A percentile compares a stretch with the other conserved stretches of the same genome.
Conservation (phyloP, 2,888 invertebrate genomes). For the Formica aserva region DNA sequence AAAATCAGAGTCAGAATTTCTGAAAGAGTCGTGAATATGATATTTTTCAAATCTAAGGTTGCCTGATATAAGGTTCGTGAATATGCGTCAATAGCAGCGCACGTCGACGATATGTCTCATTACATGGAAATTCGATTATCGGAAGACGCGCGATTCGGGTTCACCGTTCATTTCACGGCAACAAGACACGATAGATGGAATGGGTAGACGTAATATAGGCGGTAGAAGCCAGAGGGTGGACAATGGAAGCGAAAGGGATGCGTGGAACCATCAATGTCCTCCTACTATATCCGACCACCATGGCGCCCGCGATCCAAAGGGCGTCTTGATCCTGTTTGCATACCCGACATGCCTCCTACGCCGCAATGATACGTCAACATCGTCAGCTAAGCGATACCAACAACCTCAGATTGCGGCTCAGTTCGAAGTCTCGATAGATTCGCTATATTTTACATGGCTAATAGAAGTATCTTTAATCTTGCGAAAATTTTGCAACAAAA, state of each 20-base stretch:
- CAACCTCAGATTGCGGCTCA: conserved; percentile 22
- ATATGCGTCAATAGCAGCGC: neutral
- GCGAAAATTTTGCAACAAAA: conserved; percentile 2
- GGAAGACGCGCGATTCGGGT: conserved; percentile 19
- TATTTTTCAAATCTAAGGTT: neutral
- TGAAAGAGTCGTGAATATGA: neutral
- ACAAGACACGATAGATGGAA: conserved; percentile 34
- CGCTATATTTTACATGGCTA: neutral
- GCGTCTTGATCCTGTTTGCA: conserved; percentile 68
- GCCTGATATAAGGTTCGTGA: neutral
- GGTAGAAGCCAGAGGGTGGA: neutral
- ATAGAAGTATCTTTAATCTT: neutral
- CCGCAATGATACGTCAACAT: conserved; percentile 71
- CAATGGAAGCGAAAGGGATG: conserved; percentile 11
- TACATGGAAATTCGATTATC: conserved; percentile 34
- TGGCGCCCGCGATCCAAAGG: conserved; percentile 55
- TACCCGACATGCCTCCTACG: conserved; percentile 62
- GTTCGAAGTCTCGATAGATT: conserved; percentile 16
- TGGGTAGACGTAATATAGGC: neutral
- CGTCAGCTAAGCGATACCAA: neutral
- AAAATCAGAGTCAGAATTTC: neutral
- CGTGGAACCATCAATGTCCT: neutral
- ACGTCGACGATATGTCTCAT: conserved; percentile 9
- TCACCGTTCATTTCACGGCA: conserved; percentile 31
- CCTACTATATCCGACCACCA: conserved; percentile 18